These are phyloP conservation scores for Ochropleura plecta DNA, from an alignment of 2,888 invertebrate species.

Conservation along the genomic window DNA sequence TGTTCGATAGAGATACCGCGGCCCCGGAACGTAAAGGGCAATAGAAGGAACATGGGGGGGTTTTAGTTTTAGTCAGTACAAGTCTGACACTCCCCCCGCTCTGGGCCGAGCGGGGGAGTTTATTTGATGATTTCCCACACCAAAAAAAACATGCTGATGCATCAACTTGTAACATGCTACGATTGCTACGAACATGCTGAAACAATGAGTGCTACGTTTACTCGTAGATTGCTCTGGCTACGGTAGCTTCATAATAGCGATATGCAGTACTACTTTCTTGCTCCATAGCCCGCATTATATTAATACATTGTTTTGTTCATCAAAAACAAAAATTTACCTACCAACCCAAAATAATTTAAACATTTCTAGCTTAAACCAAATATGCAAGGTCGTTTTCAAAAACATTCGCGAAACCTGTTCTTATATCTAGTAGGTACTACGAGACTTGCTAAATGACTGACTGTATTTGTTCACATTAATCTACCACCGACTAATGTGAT, in stretches of 20 bases:
- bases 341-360: not conserved
- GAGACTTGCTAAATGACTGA: slow-evolving; percentile 7
- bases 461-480: not conserved
- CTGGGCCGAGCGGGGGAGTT: too few relatives aligned
- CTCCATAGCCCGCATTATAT: not conserved
- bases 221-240: not conserved
- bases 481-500: not conserved
- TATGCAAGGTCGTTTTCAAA: slow-evolving; percentile 39
- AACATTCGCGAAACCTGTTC: slow-evolving; percentile 31
- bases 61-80: too few relatives aligned
- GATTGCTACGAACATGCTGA: not conserved
- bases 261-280: not conserved
- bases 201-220: not conserved
- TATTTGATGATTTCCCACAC: too few relatives aligned
- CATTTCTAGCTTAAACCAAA: slow-evolving; percentile 20
- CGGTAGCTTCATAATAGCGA: too few relatives aligned
- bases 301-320: slow-evolving; percentile 9
- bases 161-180: not conserved
- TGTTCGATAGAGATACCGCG: too few relatives aligned
- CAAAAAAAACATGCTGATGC: not conserved
- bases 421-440: slow-evolving; percentile 2
- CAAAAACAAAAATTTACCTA: slow-evolving; percentile 5
- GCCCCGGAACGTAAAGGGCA: too few relatives aligned
- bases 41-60: too few relatives aligned
- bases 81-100: too few relatives aligned